These are phyloP conservation scores for Stegodyphus dumicola DNA, from an alignment of 1,140 invertebrate genomes.

Conservation along the genomic window DNA sequence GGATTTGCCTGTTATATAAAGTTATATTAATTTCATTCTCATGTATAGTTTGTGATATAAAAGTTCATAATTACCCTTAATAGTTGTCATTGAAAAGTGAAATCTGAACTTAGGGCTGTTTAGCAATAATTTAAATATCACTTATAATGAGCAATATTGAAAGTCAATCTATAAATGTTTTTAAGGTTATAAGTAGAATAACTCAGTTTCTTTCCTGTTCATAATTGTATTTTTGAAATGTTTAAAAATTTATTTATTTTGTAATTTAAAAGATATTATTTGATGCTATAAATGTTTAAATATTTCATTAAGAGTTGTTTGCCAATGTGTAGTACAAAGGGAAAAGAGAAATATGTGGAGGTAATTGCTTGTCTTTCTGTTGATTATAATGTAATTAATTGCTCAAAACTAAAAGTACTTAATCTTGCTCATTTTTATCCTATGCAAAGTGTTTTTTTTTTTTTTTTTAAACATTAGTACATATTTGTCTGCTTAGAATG, in stretches of 20 bases:
- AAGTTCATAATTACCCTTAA: background rate
- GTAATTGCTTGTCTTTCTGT: background rate
- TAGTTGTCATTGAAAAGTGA: no score
- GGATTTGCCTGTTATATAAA: constrained; percentile 34
- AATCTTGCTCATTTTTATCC: constrained; percentile 33
- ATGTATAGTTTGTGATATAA: constrained; percentile 54
- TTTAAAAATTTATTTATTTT: background rate
- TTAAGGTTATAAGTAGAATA: background rate
- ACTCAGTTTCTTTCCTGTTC: background rate
- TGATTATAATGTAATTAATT: background rate
- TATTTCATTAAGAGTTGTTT: background rate
- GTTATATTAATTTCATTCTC: constrained; percentile 14
- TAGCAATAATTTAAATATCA: background rate
- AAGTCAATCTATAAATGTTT: background rate
- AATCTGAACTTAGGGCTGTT: background rate
- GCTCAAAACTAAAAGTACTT: constrained; percentile 35
- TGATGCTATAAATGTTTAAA: background rate
- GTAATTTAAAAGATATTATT: background rate
- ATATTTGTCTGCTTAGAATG: no score
- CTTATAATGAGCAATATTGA: background rate
- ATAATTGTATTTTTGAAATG: constrained; percentile 4
- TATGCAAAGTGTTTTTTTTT: constrained; percentile 18
- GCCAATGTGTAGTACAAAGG: background rate
- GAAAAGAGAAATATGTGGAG: background rate
- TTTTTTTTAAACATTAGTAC: background rate